A percentile compares a stretch with the other conserved stretches of the same genome.
phyloP scores from a whole-genome alignment of 2,113 vertebrate genomes.

The Spheniscus mendiculus region DNA sequence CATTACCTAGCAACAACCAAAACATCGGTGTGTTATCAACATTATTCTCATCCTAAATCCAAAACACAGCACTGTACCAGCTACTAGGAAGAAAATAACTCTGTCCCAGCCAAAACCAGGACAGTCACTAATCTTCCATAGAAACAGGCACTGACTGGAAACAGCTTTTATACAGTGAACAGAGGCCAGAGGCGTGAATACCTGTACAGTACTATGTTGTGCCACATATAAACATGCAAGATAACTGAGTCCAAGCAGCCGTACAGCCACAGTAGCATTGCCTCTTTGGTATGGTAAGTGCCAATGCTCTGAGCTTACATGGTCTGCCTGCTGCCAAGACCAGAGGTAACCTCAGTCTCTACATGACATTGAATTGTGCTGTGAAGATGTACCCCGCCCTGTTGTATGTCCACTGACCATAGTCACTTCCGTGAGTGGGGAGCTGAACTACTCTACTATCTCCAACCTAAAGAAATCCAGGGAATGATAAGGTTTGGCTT shows the following conservation, averaged over 20 bases:
- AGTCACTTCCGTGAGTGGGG: not conserved
- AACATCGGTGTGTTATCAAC: no score
- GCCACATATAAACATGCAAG: fast-evolving
- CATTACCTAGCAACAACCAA: no score
- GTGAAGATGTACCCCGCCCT: not conserved
- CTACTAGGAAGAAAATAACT: no score
- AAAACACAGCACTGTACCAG: no score
- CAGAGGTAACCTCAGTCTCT: not conserved
- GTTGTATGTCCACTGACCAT: fast-evolving
- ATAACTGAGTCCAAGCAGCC: not conserved
- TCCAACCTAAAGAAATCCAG: not conserved
- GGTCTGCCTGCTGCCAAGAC: not conserved
- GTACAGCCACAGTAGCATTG: not conserved
- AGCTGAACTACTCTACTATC: not conserved
- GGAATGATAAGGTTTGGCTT: not conserved
- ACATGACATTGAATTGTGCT: not conserved
- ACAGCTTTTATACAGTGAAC: not conserved
- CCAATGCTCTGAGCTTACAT: not conserved
- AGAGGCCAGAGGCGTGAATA: not conserved
- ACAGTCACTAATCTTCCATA: fast-evolving
- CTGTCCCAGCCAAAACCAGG: no score
- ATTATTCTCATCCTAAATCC: no score
- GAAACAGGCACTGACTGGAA: not conserved
- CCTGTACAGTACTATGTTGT: not conserved
- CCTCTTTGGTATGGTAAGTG: not conserved